A percentile compares a stretch with the other conserved stretches of the same genome.
phyloP scores from a whole-genome alignment of 2,113 vertebrate genomes.

The Telmatochromis sp. region DNA sequence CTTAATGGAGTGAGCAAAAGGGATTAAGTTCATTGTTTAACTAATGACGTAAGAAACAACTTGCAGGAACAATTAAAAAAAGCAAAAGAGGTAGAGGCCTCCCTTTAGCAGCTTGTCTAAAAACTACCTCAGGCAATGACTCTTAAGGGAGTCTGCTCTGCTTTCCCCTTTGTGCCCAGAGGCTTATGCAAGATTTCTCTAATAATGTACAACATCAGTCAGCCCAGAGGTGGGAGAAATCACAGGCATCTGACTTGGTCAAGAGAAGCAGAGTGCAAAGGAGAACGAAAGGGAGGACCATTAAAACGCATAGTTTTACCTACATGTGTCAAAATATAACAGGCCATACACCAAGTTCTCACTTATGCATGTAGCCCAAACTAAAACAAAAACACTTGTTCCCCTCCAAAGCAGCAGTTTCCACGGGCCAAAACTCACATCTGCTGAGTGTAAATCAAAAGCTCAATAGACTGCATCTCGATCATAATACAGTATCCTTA shows the following conservation, averaged over 20 bases:
- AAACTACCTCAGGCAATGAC: conserved; percentile 19
- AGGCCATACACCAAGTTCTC: background rate
- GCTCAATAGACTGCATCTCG: background rate
- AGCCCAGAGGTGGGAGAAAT: conserved; percentile 17
- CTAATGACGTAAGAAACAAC: conserved; percentile 7
- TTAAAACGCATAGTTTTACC: background rate
- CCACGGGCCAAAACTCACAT: conserved; percentile 37
- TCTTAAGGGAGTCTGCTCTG: conserved; percentile 23
- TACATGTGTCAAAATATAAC: conserved; percentile 1
- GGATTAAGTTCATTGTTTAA: background rate
- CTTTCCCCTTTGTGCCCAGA: conserved; percentile 10
- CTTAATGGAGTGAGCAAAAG: background rate
- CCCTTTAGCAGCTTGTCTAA: conserved; percentile 35
- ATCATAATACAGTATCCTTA: conserved; percentile 22
- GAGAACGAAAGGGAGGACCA: background rate
- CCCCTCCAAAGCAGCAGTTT: background rate
- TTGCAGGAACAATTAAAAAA: background rate
- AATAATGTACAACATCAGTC: conserved; percentile 56
- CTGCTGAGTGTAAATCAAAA: conserved; percentile 37
- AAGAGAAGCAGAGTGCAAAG: background rate
- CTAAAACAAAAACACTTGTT: conserved; percentile 28
- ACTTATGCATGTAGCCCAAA: background rate
- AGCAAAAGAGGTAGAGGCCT: background rate
- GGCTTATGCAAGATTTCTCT: conserved; percentile 31
- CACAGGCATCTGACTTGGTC: background rate